These are phyloP conservation scores for Phenganax stokvisi DNA, from an alignment of 92 coral and sea anemone genomes.

Conservation along the genomic window DNA sequence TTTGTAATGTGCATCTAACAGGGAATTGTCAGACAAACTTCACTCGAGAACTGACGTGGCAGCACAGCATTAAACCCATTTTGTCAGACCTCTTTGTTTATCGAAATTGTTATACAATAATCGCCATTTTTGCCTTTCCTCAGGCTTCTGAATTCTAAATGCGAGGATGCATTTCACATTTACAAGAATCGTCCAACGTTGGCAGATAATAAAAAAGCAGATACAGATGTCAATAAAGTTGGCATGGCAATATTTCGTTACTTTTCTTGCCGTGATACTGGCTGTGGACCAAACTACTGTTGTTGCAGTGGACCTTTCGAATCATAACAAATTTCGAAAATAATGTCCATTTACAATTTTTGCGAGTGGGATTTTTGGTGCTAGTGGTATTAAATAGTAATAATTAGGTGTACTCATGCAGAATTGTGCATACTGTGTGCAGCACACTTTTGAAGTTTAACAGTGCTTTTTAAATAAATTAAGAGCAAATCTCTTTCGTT, in stretches of 20 bases:
- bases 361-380: too few relatives aligned
- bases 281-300: constrained; percentile 50
- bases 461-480: too few relatives aligned
- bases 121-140: neutral
- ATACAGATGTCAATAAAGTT: constrained; percentile 45
- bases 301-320: neutral
- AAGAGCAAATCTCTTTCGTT: too few relatives aligned
- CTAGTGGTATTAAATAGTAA: too few relatives aligned
- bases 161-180: constrained; percentile 52
- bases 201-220: constrained; percentile 28
- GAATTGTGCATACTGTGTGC: too few relatives aligned
- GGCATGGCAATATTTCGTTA: constrained; percentile 48
- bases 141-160: constrained; percentile 15
- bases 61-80: neutral
- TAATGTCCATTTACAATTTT: too few relatives aligned
- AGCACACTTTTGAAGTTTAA: too few relatives aligned
- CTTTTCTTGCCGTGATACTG: constrained; percentile 27
- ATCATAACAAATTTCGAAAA: neutral
- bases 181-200: constrained; percentile 45
- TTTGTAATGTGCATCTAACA: too few relatives aligned
- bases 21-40: neutral
- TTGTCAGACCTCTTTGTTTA: neutral
- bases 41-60: neutral
- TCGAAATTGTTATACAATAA: neutral
- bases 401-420: too few relatives aligned